Evolutionary conservation across 2,888 invertebrate species (phyloP).

Genomic region (Athalia circularis): DNA sequence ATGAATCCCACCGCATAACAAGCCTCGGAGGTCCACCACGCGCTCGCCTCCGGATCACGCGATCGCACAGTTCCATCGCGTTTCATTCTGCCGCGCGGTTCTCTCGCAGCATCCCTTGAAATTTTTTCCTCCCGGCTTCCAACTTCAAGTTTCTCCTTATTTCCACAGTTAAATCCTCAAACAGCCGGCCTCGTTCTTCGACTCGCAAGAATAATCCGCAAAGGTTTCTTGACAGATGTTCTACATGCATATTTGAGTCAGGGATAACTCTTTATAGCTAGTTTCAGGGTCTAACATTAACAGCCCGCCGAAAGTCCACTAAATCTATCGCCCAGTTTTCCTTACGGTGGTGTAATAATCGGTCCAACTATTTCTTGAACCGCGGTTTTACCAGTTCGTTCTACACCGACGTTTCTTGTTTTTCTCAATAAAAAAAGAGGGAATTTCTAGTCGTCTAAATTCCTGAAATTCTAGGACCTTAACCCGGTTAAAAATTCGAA

Average conservation of each 20-base stretch:
- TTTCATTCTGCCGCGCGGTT: background rate
- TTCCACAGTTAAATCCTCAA: no score
- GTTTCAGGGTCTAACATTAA: background rate
- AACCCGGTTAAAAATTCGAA: constrained; percentile 13
- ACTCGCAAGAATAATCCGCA: no score
- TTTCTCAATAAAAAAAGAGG: constrained; percentile 12
- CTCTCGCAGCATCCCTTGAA: background rate
- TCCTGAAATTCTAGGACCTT: constrained; percentile 12
- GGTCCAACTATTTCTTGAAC: constrained; percentile 19
- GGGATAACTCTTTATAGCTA: background rate
- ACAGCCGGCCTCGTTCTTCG: no score
- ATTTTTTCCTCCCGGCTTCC: background rate
- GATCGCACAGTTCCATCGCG: constrained; percentile 15
- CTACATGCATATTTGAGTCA: background rate
- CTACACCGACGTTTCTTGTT: constrained; percentile 31
- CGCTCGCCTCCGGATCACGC: constrained; percentile 11
- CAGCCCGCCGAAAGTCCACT: background rate
- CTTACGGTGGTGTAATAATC: background rate
- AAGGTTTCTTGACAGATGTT: no score
- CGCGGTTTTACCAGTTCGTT: constrained; percentile 34
- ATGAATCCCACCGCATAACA: constrained; percentile 68
- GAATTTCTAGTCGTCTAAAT: constrained; percentile 7
- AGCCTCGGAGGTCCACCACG: constrained; percentile 62
- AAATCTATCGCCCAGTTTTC: background rate
- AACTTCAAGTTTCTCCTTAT: no score